phyloP scores from a whole-genome alignment of 2,113 vertebrate species.

The Suricata suricatta region DNA sequence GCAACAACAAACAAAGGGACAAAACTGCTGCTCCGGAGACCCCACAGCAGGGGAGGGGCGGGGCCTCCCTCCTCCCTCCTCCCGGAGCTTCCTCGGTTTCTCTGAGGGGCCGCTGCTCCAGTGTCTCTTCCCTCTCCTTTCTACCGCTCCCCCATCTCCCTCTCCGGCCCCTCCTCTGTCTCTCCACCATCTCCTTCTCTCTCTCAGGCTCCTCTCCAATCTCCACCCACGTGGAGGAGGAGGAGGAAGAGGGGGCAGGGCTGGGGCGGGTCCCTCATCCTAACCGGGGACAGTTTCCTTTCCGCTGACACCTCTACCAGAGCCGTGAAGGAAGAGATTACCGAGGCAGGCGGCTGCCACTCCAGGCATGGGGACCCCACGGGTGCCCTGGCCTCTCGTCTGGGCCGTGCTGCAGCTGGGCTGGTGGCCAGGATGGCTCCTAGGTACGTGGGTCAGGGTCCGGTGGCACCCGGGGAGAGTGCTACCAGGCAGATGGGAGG shows the following conservation, averaged over 20 bases:
- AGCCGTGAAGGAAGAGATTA: neutral
- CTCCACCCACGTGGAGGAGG: slow-evolving; percentile 31
- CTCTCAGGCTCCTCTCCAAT: no score
- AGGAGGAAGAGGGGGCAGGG: slow-evolving; percentile 22
- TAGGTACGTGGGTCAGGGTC: neutral
- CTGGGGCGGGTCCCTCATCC: neutral
- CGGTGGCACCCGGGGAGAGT: neutral
- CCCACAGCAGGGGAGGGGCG: fast-evolving
- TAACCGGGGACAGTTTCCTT: slow-evolving; percentile 81
- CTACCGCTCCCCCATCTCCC: no score
- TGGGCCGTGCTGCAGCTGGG: slow-evolving; percentile 62
- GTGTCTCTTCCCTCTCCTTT: neutral
- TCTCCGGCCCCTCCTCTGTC: no score
- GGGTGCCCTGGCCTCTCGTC: neutral
- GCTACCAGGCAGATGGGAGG: fast-evolving
- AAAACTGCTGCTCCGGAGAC: fast-evolving
- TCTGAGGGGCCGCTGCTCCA: no score
- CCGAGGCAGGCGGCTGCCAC: neutral
- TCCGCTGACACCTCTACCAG: slow-evolving; percentile 84
- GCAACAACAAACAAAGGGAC: neutral
- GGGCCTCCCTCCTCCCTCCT: neutral
- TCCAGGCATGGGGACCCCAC: slow-evolving; percentile 51
- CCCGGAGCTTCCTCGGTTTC: fast-evolving
- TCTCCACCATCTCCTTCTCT: fast-evolving
- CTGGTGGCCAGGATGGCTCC: slow-evolving; percentile 57